These are phyloP conservation scores for Nylanderia fulva DNA, from an alignment of 1,140 invertebrate genomes.

Conservation along the genomic window DNA sequence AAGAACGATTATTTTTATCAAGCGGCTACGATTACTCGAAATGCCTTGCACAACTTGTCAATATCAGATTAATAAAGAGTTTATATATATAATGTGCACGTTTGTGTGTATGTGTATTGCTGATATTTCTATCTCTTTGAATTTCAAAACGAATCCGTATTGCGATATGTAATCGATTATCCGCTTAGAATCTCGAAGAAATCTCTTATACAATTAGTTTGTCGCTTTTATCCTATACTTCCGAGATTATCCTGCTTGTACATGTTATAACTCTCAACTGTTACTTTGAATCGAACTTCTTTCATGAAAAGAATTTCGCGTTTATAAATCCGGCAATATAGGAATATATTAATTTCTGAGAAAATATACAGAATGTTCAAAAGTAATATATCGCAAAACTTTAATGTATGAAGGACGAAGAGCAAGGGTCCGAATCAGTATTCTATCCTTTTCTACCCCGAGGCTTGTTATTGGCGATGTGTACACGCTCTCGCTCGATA, in stretches of 20 bases:
- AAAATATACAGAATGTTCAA: not conserved
- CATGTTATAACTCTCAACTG: not conserved
- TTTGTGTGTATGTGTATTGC: too few species aligned
- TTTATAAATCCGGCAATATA: not conserved
- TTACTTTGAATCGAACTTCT: conserved; percentile 22
- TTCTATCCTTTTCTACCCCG: not conserved
- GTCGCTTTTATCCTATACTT: not conserved
- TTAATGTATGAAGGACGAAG: not conserved
- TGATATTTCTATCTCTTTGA: not conserved
- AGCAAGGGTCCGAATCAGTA: not conserved
- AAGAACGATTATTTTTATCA: not conserved
- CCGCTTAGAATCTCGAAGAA: conserved; percentile 24
- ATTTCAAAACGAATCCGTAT: not conserved
- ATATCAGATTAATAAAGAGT: not conserved
- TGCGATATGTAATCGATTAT: conserved; percentile 32
- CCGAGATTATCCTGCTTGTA: conserved; percentile 12
- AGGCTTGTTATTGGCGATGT: conserved; percentile 31
- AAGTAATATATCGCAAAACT: not conserved
- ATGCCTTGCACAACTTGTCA: not conserved
- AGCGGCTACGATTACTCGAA: not conserved
- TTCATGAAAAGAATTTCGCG: not conserved
- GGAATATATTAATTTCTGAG: not conserved
- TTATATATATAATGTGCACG: not conserved
- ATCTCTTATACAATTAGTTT: conserved; percentile 13
- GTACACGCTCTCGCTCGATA: not conserved